Percentiles rank a stretch among this genome's conserved stretches.
These are phyloP conservation scores for Balaenoptera acutorostrata DNA, from an alignment of 2,113 vertebrate genomes.

Conservation along the genomic window DNA sequence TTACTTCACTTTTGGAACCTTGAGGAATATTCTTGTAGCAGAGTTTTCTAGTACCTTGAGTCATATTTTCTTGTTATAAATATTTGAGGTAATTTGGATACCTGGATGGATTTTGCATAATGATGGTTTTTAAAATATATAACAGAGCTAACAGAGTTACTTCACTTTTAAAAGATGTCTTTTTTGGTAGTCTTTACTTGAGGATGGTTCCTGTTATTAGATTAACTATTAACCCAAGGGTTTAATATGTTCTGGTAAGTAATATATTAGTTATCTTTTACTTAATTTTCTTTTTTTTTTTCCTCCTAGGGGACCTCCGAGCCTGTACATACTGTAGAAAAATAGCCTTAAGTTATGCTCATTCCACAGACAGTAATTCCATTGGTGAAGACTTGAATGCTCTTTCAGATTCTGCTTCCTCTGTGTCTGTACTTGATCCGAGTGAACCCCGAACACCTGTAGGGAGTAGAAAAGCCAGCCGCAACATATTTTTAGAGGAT, in stretches of 20 bases:
- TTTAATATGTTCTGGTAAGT: conserved; percentile 35
- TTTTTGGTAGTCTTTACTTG: not conserved
- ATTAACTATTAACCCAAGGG: conserved; percentile 11
- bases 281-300: conserved; percentile 7
- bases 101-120: conserved; percentile 15
- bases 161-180: not conserved
- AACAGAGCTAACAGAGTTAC: not conserved
- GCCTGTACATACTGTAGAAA: conserved; percentile 98
- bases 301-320: conserved; percentile 90
- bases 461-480: conserved; percentile 93
- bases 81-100: not conserved
- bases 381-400: conserved; percentile 94
- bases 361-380: conserved; percentile 93
- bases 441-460: conserved; percentile 93
- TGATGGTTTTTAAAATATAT: conserved; percentile 11
- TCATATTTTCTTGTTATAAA: conserved; percentile 12
- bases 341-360: conserved; percentile 94
- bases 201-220: not conserved
- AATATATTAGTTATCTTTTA: not conserved
- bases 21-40: not conserved
- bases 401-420: conserved; percentile 90
- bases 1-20: not conserved
- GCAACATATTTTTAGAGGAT: conserved; percentile 98
- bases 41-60: not conserved
- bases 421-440: conserved; percentile 90